Conservation (phyloP, 2,797 vertebrate genomes). For the Todus mexicanus region DNA sequence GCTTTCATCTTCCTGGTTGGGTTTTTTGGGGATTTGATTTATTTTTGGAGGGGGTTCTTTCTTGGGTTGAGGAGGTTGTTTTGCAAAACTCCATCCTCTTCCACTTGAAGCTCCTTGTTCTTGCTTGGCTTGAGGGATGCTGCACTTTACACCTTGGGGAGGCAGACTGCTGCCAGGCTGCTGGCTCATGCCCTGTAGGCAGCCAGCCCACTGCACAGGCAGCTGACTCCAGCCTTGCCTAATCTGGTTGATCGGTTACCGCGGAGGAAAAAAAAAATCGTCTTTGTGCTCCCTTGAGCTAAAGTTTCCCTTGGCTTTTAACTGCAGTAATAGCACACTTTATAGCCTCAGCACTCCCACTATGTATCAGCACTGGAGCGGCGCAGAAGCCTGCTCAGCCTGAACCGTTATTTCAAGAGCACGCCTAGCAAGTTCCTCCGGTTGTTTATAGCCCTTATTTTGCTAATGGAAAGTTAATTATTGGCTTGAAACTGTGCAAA, state of each 20-base stretch:
- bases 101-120: neutral
- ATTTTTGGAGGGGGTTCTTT: too few species aligned
- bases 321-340: neutral
- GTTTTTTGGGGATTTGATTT: neutral
- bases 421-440: fast-evolving
- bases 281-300: neutral
- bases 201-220: neutral
- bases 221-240: neutral
- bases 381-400: neutral
- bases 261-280: neutral
- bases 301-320: neutral
- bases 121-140: neutral
- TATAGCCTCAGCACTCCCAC: neutral
- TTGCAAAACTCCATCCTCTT: neutral
- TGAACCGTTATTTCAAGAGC: neutral
- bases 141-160: neutral
- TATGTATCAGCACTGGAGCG: fast-evolving
- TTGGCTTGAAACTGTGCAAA: conserved; percentile 28
- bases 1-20: neutral
- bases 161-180: neutral
- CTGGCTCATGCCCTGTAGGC: neutral
- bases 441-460: neutral
- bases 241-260: neutral
- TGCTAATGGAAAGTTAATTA: conserved; percentile 35
- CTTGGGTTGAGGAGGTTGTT: neutral